Evolutionary conservation across 2,797 vertebrate genomes (phyloP).

Genomic region (Syndactyla subalaris): DNA sequence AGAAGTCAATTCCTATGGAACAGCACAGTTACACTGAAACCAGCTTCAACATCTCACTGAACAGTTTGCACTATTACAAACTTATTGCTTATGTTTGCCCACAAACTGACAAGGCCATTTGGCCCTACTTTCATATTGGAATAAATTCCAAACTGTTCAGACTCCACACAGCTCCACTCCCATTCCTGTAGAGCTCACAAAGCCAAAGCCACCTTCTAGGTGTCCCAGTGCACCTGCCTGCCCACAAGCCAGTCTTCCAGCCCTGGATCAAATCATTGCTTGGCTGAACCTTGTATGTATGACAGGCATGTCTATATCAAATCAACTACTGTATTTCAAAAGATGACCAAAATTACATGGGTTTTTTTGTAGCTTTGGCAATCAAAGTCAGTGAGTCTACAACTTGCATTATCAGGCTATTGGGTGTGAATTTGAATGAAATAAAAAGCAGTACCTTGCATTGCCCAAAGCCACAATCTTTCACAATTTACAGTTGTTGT

Average conservation of each 20-base stretch:
- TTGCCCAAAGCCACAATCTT: not conserved
- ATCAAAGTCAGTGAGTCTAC: not conserved
- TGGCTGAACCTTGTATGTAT: not conserved
- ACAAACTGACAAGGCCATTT: not conserved
- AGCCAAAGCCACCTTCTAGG: not conserved
- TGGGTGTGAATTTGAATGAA: not conserved
- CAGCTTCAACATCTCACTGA: not conserved
- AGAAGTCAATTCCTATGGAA: not conserved
- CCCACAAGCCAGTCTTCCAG: not conserved
- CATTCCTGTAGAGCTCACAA: not conserved
- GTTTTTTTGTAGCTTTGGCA: not conserved
- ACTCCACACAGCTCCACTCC: not conserved
- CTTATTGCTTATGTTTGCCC: not conserved
- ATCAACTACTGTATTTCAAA: not conserved
- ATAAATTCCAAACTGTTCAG: not conserved
- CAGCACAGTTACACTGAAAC: not conserved
- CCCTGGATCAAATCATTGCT: not conserved
- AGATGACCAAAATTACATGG: not conserved
- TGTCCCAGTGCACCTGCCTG: not conserved
- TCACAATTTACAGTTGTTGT: not conserved
- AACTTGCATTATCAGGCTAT: not conserved
- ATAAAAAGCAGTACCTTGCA: not conserved
- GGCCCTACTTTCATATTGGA: not conserved
- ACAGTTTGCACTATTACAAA: not conserved
- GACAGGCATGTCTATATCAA: not conserved